Evolutionary conservation across 1,140 invertebrate genomes (phyloP), one percentile per base, ranked within the genome.

Genomic region (Pseudomyrmex pallidus): DNA sequence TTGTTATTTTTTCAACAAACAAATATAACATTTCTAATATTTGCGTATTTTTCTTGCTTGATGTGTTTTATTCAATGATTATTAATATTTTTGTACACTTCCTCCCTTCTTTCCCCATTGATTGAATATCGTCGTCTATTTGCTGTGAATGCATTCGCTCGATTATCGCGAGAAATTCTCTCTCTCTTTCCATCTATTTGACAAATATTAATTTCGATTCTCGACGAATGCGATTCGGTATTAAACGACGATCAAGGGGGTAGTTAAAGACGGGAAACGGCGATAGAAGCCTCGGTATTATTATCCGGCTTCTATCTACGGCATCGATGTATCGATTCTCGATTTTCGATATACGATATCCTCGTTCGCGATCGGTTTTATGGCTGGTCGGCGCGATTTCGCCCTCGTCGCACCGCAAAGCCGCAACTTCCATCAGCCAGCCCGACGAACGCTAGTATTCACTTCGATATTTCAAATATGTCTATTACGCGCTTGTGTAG

Each of bases 321-420:
- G 80, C 68, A 74, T 84, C 82, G 56, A 84, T 52, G 54, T 85
- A 74, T 83, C 82, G 80, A 83, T 72, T 85, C 83, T 85, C 70
- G 68, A 84, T 83, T 74, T 73, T 85, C 84, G 82, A 84, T 84
- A 78, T 67, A 73, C 78, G 78, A 74, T 74, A 82, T 25, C 25
- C 78, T 35, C 57, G 59, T 56, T 63, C 59, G n/a, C 68, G 70
- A 74, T 62, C 74, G 63, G 54, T 78, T 77, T 77, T 77, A 84
- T 77, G 56, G 63, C 74, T 84, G 74, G 74, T 78, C 74, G 74
- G 80, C 74, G 82, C 82, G 74, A 84, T 78, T 78, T 83, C 61
- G 63, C 74, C 46, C 35, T 84, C 74, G 74, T 77, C 63, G 82
- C 46, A 61, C 82, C 82, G 82, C 74, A 80, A 77, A 84, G 63